Conservation (phyloP, 2,888 invertebrate species). For the Platerodrilus igneus region DNA sequence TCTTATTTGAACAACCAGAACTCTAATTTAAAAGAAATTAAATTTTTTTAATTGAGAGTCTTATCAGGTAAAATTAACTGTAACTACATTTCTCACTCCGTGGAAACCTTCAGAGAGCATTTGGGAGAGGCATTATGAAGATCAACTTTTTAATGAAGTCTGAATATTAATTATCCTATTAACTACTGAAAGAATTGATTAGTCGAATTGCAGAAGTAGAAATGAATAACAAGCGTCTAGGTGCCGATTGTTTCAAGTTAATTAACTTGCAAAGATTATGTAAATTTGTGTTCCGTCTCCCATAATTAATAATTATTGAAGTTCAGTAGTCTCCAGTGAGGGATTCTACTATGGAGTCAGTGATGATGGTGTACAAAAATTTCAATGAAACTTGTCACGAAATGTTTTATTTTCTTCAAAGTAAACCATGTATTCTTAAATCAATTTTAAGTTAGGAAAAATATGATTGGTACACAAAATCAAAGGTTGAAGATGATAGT, state of each 20-base stretch:
- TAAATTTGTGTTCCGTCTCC: conserved; percentile 1
- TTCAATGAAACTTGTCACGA: conserved; percentile 5
- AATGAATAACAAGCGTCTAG: neutral
- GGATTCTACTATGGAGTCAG: conserved; percentile 6
- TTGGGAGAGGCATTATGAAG: no score
- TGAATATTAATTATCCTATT: no score
- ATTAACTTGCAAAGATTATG: conserved; percentile 2
- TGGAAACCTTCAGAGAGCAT: no score
- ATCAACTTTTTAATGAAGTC: no score
- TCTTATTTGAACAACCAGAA: no score
- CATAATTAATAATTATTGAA: conserved; percentile 8
- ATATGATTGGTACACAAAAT: conserved; percentile 18
- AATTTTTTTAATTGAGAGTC: no score
- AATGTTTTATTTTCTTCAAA: conserved; percentile 8
- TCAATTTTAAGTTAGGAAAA: conserved; percentile 3
- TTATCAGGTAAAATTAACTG: no score
- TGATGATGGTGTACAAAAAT: conserved; percentile 8
- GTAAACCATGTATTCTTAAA: conserved; percentile 1
- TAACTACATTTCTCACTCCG: no score
- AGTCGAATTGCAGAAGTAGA: no score
- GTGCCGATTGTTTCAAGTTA: no score
- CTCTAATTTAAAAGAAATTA: no score
- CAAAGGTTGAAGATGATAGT: neutral
- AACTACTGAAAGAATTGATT: no score
- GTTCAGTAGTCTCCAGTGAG: conserved; percentile 1